Evolutionary conservation across 2,797 vertebrate genomes (phyloP), one percentile per base, ranked within the genome.

Genomic region (Enteromius viviparus): DNA sequence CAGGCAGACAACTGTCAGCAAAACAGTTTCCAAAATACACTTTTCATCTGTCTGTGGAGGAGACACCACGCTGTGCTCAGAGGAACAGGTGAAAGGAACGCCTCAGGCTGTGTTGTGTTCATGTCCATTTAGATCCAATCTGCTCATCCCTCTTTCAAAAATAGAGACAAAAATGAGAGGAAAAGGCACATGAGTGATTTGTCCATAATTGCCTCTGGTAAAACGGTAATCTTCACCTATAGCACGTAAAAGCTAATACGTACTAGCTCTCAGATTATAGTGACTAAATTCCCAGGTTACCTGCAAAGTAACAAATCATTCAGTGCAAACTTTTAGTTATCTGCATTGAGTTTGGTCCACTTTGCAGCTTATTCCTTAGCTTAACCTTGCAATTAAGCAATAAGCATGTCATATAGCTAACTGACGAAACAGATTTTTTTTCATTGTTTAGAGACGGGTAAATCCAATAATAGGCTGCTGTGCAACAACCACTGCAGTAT

Each of bases 1-100:
- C 72, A 58, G 74, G 19, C 51, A 83, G 74, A 26, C 72, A 60
- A 83, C 81, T 77, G 81, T 77, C 81, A 83, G 81, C 81, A 83
- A 77, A 77, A 58, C 74, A 32, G 34, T 77, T 83, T 83, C 51
- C 81, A 69, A 69, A 83, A 49, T 34, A 70, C 65, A 77, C 74
- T 82, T 82, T 81, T 75, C 72, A 82, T 82, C 80, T 68, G 64
- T 53, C 64, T 69, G 37, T 77, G 60, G 75, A 70, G 60, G 40
- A 83, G 72, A 70, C 64, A 58, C 19, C 65, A 77, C 81, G 34
- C 71, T 64, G 74, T 11, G 81, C 81, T 45, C 23, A 60, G 81
- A 77, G 26, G 64, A 82, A 65, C 80, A 82, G 71, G 80, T 76
- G 80, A 82, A 82, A 58, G n/a, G 6, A 76, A 60, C 8, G 51